These are phyloP conservation scores for Antitype chi DNA, from an alignment of 2,888 invertebrate species.

Conservation along the genomic window DNA sequence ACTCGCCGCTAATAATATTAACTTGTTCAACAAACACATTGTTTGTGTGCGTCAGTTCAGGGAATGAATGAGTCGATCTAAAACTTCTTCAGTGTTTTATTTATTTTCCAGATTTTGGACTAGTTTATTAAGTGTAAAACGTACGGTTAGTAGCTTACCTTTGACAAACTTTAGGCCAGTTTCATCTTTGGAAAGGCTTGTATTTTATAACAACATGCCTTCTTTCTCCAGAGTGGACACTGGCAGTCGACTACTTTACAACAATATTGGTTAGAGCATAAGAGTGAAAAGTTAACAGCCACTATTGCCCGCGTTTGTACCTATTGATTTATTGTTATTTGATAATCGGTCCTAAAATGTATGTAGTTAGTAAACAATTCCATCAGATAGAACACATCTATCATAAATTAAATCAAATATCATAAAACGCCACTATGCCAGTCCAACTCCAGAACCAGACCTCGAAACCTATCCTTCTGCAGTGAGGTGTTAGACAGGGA, in stretches of 20 bases:
- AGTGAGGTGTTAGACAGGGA: too few relatives aligned
- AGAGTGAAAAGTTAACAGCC: too few relatives aligned
- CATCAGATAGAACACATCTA: not conserved
- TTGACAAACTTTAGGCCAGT: not conserved
- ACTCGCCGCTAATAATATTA: conserved; percentile 36
- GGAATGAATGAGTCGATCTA: not conserved
- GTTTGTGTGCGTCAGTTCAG: not conserved
- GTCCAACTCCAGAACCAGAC: too few relatives aligned
- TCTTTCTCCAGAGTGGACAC: too few relatives aligned
- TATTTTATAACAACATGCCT: not conserved
- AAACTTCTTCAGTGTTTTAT: not conserved
- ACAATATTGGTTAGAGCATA: too few relatives aligned
- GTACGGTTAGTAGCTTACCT: not conserved
- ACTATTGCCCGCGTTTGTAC: too few relatives aligned
- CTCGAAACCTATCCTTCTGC: too few relatives aligned
- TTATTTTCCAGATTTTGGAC: not conserved
- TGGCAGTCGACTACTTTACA: too few relatives aligned
- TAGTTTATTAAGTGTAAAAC: not conserved
- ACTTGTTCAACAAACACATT: conserved; percentile 24
- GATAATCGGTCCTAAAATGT: not conserved
- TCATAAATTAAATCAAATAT: too few relatives aligned
- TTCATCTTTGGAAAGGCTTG: not conserved
- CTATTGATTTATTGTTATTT: too few relatives aligned
- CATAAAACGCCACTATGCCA: too few relatives aligned
- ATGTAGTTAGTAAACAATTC: not conserved